A percentile compares a stretch with the other conserved stretches of the same genome.
Evolutionary conservation across 2,888 invertebrate species (phyloP).

Genomic region (Siphonodentalium dalli): DNA sequence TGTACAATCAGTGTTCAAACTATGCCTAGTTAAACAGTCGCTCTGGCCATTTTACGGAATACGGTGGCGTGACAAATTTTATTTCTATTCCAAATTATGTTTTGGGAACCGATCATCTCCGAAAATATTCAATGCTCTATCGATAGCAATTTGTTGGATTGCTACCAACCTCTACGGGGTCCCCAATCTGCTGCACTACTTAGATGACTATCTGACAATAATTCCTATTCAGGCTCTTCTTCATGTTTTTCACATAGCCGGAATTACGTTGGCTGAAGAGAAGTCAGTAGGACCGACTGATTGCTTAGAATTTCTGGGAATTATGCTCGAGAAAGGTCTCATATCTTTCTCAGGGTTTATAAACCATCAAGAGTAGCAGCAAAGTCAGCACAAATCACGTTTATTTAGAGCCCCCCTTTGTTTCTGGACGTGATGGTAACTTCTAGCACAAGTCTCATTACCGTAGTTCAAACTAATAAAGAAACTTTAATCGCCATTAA

Average conservation of each 20-base stretch:
- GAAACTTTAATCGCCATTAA: no score
- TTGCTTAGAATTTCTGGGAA: background rate
- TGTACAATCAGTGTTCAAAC: constrained; percentile 4
- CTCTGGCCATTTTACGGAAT: constrained; percentile 4
- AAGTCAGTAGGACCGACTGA: constrained; percentile 1
- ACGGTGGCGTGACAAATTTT: constrained; percentile 1
- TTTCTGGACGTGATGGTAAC: no score
- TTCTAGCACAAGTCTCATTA: no score
- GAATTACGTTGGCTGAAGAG: background rate
- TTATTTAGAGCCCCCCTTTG: no score
- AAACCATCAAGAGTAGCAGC: no score
- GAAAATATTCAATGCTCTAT: constrained; percentile 7
- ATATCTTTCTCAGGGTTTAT: no score
- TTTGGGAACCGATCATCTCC: constrained; percentile 8
- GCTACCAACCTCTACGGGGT: constrained; percentile 1
- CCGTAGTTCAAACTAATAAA: no score
- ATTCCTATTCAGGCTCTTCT: constrained; percentile 19
- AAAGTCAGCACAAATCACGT: no score
- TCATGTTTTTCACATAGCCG: background rate
- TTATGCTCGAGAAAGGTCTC: no score
- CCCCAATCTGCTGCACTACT: constrained; percentile 19
- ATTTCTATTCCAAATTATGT: constrained; percentile 3
- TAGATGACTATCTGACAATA: constrained; percentile 29
- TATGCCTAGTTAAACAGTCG: background rate
- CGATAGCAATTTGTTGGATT: constrained; percentile 4